Percentiles rank a stretch among this genome's conserved stretches.
These are phyloP conservation scores for Poecilia gillii DNA, from an alignment of 2,797 vertebrate species.

Conservation along the genomic window DNA sequence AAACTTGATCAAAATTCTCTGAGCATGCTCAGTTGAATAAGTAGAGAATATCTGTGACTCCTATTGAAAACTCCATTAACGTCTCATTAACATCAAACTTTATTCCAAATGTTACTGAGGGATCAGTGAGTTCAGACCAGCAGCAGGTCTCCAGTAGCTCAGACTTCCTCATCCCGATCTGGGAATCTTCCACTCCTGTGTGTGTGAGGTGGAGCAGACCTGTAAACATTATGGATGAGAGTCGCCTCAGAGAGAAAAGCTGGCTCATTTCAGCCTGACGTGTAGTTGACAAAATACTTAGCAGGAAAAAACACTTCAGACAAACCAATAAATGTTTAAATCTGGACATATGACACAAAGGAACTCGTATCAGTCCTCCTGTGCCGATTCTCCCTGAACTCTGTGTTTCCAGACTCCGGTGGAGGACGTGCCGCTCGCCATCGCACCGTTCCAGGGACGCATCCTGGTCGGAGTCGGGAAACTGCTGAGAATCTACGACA, in stretches of 20 bases:
- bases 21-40: not conserved
- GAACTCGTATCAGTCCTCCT: not conserved
- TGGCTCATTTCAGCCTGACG: not conserved
- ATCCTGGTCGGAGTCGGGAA: constrained; percentile 96
- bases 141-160: not conserved
- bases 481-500: constrained; percentile 93
- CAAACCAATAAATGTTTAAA: not conserved
- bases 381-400: not conserved
- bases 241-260: not conserved
- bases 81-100: not conserved
- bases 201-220: not conserved
- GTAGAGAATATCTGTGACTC: not conserved
- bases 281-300: not conserved
- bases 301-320: not conserved
- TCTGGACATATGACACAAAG: not conserved
- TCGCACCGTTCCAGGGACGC: constrained; percentile 96
- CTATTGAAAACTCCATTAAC: not conserved
- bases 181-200: not conserved
- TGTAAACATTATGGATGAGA: not conserved
- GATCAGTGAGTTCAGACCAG: not conserved
- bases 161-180: not conserved
- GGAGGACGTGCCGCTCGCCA: constrained; percentile 95
- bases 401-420: constrained; percentile 87
- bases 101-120: not conserved
- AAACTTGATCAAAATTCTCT: too few relatives aligned